These are phyloP conservation scores for Takifugu bimaculatus DNA, from an alignment of 2,113 vertebrate genomes.

Conservation along the genomic window DNA sequence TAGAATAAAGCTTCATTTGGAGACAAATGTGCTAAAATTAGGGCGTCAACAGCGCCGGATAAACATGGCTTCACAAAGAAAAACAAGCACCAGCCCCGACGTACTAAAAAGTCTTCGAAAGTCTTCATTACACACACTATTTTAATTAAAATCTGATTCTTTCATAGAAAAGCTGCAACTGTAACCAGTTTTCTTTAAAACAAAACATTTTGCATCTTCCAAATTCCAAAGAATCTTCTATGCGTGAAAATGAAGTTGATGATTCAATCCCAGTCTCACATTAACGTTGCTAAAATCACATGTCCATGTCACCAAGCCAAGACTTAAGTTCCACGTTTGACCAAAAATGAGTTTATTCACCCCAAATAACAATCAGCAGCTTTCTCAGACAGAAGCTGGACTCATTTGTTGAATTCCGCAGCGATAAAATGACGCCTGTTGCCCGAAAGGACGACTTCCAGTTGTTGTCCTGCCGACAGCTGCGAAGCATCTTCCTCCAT, in stretches of 20 bases:
- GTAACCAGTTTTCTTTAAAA: too few relatives aligned
- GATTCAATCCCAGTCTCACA: too few relatives aligned
- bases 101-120: too few relatives aligned
- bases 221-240: too few relatives aligned
- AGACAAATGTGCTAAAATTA: constrained; percentile 54
- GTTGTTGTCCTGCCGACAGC: constrained; percentile 8
- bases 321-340: background rate
- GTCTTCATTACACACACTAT: too few relatives aligned
- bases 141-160: too few relatives aligned
- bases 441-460: constrained; percentile 10
- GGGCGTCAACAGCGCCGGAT: constrained; percentile 34
- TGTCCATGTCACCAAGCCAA: too few relatives aligned
- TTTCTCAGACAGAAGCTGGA: background rate
- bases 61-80: constrained; percentile 2
- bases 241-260: too few relatives aligned
- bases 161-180: too few relatives aligned
- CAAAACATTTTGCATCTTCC: too few relatives aligned
- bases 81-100: too few relatives aligned
- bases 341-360: background rate
- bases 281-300: too few relatives aligned
- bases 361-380: background rate
- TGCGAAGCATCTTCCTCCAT: background rate
- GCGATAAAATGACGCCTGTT: constrained; percentile 8
- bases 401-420: constrained; percentile 28
- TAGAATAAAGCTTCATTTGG: constrained; percentile 44